Conservation (phyloP, 2,888 invertebrate genomes). For the Drosophila putrida region DNA sequence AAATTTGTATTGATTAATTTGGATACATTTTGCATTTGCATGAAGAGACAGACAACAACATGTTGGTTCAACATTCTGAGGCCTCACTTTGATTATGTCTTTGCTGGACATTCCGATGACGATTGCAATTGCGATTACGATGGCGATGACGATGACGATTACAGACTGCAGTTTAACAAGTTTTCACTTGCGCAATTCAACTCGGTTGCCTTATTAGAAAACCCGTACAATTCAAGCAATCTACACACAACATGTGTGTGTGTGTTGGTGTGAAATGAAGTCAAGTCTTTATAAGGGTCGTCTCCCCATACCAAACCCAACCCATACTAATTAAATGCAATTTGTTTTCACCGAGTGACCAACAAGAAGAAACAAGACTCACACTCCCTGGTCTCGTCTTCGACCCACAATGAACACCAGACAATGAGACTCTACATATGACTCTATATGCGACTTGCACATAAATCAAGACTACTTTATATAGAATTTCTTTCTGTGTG, state of each 20-base stretch:
- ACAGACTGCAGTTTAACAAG: slow-evolving; percentile 44
- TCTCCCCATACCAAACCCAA: not conserved
- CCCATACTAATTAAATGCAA: slow-evolving; percentile 70
- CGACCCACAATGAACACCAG: slow-evolving; percentile 43
- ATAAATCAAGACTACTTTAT: slow-evolving; percentile 32
- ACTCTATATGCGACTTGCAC: slow-evolving; percentile 23
- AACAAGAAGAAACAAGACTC: not conserved
- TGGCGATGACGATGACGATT: slow-evolving; percentile 31
- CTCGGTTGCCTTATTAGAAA: slow-evolving; percentile 33
- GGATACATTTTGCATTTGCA: slow-evolving; percentile 40
- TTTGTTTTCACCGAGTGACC: slow-evolving; percentile 73
- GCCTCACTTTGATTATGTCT: slow-evolving; percentile 14
- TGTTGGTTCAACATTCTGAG: slow-evolving; percentile 24
- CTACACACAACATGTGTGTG: not conserved
- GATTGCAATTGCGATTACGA: slow-evolving; percentile 38
- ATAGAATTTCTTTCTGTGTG: not conserved
- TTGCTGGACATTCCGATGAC: slow-evolving; percentile 23
- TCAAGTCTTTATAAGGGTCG: slow-evolving; percentile 53
- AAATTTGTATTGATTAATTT: slow-evolving; percentile 63
- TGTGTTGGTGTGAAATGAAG: slow-evolving; percentile 38
- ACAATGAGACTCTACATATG: slow-evolving; percentile 22
- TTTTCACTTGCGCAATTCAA: slow-evolving; percentile 55
- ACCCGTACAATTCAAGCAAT: slow-evolving; percentile 13
- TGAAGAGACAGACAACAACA: not conserved
- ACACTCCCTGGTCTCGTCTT: slow-evolving; percentile 31